A percentile compares a stretch with the other conserved stretches of the same genome.
Evolutionary conservation across 2,113 vertebrate genomes (phyloP).

Genomic region (Acrocephalus arundinaceus): DNA sequence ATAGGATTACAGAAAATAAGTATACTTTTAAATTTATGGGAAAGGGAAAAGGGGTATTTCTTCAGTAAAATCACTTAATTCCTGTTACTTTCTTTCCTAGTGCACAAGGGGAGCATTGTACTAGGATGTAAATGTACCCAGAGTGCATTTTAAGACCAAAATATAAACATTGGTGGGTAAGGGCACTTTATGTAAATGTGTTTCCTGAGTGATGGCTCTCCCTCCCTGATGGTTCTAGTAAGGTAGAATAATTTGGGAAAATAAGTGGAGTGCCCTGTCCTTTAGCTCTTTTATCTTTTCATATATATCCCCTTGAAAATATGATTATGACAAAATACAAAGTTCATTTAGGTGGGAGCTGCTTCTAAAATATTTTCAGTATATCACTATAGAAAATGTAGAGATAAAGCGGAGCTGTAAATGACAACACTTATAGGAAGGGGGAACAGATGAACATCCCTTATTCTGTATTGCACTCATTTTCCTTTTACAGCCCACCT

Average conservation of each 20-base stretch:
- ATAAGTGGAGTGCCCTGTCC: neutral
- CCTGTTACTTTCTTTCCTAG: neutral
- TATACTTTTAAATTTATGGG: neutral
- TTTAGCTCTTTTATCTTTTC: neutral
- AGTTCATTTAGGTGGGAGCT: neutral
- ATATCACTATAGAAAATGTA: neutral
- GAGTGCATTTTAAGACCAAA: constrained; percentile 9
- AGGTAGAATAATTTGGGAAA: constrained; percentile 28
- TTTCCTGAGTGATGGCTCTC: constrained; percentile 30
- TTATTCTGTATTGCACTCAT: neutral
- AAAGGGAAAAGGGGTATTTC: neutral
- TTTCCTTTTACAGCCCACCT: constrained; percentile 46
- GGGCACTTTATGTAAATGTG: constrained; percentile 19
- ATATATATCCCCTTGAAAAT: neutral
- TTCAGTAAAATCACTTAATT: neutral
- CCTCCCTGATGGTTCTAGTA: constrained; percentile 7
- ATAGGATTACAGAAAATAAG: neutral
- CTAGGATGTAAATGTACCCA: neutral
- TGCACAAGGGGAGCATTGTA: neutral
- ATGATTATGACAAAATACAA: constrained; percentile 14
- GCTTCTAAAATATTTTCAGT: neutral
- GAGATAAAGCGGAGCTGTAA: constrained; percentile 18
- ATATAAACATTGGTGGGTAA: neutral
- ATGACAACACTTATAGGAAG: neutral
- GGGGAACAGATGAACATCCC: neutral